Conservation (phyloP, 2,113 vertebrate species). For the Isurus oxyrinchus region DNA sequence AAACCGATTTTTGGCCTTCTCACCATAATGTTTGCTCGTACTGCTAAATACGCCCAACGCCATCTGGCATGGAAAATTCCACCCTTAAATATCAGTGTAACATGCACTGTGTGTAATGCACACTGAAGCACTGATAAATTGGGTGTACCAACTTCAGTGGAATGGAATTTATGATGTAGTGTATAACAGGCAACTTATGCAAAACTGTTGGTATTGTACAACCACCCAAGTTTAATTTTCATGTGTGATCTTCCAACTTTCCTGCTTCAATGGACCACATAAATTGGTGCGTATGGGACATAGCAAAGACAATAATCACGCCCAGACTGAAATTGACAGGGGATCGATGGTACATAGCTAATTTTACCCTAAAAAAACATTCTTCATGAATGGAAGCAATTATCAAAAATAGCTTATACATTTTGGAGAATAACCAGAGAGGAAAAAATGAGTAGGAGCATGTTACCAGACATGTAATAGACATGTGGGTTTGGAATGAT, state of each 20-base stretch:
- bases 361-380: neutral
- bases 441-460: neutral
- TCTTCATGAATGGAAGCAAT: neutral
- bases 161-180: neutral
- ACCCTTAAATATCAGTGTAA: neutral
- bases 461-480: neutral
- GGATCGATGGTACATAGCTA: too few relatives aligned
- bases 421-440: neutral
- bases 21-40: too few relatives aligned
- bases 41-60: too few relatives aligned
- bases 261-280: neutral
- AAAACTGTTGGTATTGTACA: neutral
- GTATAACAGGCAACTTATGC: neutral
- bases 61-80: too few relatives aligned
- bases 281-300: neutral
- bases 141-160: neutral
- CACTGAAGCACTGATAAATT: neutral
- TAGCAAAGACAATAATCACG: neutral
- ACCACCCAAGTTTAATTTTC: neutral
- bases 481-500: neutral
- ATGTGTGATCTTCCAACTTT: neutral
- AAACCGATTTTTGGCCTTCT: too few relatives aligned
- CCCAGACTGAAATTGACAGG: neutral
- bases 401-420: neutral
- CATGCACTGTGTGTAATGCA: neutral